Evolutionary conservation across 2,797 vertebrate species (phyloP).

Genomic region (Discoglossus pictus): DNA sequence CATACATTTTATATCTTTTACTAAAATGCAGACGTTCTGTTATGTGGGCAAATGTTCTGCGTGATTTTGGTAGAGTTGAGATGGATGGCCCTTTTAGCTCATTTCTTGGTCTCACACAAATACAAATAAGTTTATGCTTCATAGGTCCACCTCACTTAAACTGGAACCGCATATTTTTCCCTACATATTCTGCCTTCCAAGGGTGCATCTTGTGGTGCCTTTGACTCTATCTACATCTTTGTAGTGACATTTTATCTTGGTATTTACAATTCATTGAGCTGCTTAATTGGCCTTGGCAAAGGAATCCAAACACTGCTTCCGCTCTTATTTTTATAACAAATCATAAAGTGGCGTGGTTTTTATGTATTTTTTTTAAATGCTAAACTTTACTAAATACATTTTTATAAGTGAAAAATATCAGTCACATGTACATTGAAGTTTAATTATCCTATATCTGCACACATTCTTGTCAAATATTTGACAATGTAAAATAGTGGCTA

Average conservation of each 20-base stretch:
- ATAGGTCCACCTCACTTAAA: too few species aligned
- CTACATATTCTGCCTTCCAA: background rate
- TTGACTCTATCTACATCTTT: background rate
- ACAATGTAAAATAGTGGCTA: too few species aligned
- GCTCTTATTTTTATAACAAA: background rate
- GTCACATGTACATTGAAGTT: too few species aligned
- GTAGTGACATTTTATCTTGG: conserved; percentile 2
- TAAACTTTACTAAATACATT: conserved; percentile 5
- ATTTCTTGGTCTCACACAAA: too few species aligned
- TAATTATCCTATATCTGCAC: too few species aligned
- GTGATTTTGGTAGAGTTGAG: too few species aligned
- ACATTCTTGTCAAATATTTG: too few species aligned
- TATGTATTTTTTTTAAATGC: conserved; percentile 17
- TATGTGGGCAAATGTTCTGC: background rate
- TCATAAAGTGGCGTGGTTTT: conserved; percentile 7
- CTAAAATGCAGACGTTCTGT: background rate
- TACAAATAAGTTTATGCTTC: too few species aligned
- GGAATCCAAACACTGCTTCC: background rate
- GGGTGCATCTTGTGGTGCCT: background rate
- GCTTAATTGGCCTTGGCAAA: conserved; percentile 20
- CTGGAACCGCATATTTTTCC: too few species aligned
- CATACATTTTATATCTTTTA: background rate
- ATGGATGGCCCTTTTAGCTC: too few species aligned
- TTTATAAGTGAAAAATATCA: background rate
- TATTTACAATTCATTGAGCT: conserved; percentile 20